These are phyloP conservation scores for Lepidothrix coronata DNA, from an alignment of 2,113 vertebrate genomes.

Conservation along the genomic window DNA sequence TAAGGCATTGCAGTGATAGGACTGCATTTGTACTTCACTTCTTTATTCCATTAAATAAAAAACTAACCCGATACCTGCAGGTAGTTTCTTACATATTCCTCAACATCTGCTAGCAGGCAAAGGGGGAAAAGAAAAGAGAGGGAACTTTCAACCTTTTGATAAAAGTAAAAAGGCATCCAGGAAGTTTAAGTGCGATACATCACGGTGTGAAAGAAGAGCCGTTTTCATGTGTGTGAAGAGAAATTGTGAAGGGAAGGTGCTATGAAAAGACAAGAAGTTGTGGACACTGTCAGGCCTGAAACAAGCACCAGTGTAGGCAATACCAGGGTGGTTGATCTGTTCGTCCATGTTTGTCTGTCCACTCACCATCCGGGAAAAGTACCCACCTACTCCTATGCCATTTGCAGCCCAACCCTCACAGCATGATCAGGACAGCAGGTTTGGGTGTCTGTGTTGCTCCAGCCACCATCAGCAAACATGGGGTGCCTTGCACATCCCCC, in stretches of 20 bases:
- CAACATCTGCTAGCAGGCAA: neutral
- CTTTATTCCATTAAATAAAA: neutral
- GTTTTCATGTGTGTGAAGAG: neutral
- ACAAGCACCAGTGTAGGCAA: accelerated
- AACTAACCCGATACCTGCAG: neutral
- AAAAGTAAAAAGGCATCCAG: neutral
- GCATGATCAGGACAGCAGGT: neutral
- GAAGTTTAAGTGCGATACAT: neutral
- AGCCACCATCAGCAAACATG: neutral
- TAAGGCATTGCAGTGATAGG: neutral
- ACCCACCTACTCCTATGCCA: neutral
- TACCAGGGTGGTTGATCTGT: neutral
- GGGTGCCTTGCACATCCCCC: neutral
- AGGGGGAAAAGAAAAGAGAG: neutral
- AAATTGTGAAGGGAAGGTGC: neutral
- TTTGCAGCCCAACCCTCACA: neutral
- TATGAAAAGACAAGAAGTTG: neutral
- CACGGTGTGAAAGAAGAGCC: neutral
- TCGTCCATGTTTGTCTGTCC: neutral
- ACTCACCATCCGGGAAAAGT: neutral
- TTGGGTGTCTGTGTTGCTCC: neutral
- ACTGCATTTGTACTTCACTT: neutral
- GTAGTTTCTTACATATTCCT: neutral
- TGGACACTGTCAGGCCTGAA: neutral
- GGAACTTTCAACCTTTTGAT: neutral